phyloP scores from a whole-genome alignment of 1,140 invertebrate species.

The Anthonomus grandis region DNA sequence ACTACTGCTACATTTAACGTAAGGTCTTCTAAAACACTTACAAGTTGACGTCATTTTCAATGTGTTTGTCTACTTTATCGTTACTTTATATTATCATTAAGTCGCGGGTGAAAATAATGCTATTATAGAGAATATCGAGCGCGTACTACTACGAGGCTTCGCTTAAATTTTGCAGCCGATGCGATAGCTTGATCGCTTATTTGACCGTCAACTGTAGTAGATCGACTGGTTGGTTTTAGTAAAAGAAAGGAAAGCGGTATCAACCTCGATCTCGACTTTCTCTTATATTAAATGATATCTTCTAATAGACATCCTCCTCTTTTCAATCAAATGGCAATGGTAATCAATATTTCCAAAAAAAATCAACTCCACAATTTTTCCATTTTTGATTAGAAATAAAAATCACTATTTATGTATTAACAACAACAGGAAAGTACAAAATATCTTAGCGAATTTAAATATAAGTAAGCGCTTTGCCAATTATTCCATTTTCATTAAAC shows the following conservation, averaged over 20 bases:
- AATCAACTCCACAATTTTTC: no score
- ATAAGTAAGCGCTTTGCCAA: no score
- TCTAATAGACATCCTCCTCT: slow-evolving; percentile 1
- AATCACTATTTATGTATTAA: no score
- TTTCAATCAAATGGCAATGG: no score
- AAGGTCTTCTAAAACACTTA: slow-evolving; percentile 8
- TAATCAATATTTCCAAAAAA: no score
- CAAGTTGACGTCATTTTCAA: slow-evolving; percentile 21
- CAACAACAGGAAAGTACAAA: no score
- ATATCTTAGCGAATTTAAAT: no score
- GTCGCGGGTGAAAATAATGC: not conserved
- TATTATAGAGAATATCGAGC: slow-evolving; percentile 8
- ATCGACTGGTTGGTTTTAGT: no score
- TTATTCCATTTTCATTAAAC: no score
- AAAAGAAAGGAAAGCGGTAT: slow-evolving; percentile 17
- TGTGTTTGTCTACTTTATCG: not conserved
- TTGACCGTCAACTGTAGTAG: no score
- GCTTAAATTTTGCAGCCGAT: not conserved
- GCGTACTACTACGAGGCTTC: not conserved
- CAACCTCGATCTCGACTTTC: slow-evolving; percentile 16
- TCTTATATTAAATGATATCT: slow-evolving; percentile 2
- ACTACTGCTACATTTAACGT: not conserved
- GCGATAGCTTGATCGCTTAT: slow-evolving; percentile 2
- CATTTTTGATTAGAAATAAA: no score
- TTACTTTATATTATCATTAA: not conserved